A percentile compares a stretch with the other conserved stretches of the same genome.
These are phyloP conservation scores for Rhodophaea formosa DNA, from an alignment of 2,888 invertebrate species.

Conservation along the genomic window DNA sequence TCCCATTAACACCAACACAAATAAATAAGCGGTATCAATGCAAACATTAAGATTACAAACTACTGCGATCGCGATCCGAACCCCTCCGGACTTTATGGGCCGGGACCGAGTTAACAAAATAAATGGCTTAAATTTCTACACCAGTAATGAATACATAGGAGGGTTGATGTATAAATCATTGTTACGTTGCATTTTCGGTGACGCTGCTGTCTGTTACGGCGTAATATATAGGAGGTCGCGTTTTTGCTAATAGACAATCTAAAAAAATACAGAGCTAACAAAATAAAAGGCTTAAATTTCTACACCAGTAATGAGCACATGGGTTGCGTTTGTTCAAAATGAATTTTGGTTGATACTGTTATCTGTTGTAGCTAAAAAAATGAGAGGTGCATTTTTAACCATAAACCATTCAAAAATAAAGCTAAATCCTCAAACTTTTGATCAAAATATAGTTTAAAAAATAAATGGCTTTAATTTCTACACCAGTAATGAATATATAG, in stretches of 20 bases:
- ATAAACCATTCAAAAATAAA: no score
- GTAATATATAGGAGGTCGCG: slow-evolving; percentile 10
- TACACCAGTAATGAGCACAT: slow-evolving; percentile 80
- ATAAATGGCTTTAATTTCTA: slow-evolving; percentile 81
- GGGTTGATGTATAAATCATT: slow-evolving; percentile 76
- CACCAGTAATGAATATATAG: slow-evolving; percentile 79
- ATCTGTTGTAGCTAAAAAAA: no score
- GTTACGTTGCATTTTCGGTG: slow-evolving; percentile 73
- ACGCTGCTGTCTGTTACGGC: slow-evolving; percentile 33
- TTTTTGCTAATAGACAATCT: background rate
- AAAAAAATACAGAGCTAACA: no score
- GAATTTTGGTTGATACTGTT: no score
- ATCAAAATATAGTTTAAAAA: slow-evolving; percentile 24
- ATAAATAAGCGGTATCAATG: slow-evolving; percentile 41
- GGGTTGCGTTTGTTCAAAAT: no score
- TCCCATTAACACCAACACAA: slow-evolving; percentile 23
- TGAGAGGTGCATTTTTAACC: no score
- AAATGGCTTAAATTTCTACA: slow-evolving; percentile 81
- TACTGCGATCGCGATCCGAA: slow-evolving; percentile 52
- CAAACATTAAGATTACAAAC: slow-evolving; percentile 63
- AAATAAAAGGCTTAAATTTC: slow-evolving; percentile 81
- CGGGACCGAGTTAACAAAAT: slow-evolving; percentile 78
- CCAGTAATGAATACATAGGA: slow-evolving; percentile 78
- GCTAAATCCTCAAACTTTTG: no score
- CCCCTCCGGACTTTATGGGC: slow-evolving; percentile 70